Conservation (phyloP, 2,113 vertebrate species). For the Chaetorhynchus papuensis region DNA sequence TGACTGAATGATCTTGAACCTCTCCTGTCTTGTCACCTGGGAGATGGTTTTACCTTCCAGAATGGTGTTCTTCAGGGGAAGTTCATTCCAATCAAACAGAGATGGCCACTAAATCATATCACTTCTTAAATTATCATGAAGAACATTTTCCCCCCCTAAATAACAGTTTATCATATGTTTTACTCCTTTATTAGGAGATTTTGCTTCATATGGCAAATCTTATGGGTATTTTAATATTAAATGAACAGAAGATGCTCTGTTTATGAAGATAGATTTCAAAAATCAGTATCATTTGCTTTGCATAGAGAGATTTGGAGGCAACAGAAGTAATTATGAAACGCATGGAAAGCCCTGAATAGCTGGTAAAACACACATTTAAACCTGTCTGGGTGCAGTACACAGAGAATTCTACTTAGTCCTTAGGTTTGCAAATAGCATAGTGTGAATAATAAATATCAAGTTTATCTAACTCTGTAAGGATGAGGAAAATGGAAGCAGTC, state of each 20-base stretch:
- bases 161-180: background rate
- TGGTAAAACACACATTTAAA: background rate
- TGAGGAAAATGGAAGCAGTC: background rate
- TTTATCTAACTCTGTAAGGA: background rate
- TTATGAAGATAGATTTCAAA: conserved; percentile 2
- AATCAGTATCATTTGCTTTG: background rate
- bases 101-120: background rate
- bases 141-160: background rate
- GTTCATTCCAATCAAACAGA: background rate
- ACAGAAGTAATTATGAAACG: conserved; percentile 23
- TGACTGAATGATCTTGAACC: background rate
- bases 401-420: background rate
- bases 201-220: background rate
- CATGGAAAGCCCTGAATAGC: background rate
- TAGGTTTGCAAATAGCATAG: background rate
- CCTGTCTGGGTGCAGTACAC: background rate
- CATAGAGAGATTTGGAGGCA: conserved; percentile 5
- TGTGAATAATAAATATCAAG: conserved; percentile 33
- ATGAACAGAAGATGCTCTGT: background rate
- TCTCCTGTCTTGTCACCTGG: background rate
- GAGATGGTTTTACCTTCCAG: background rate
- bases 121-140: background rate
- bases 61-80: background rate
- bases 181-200: background rate
- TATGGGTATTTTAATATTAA: conserved; percentile 37